Evolutionary conservation across 2,888 invertebrate species (phyloP).

Genomic region (Urechis unicinctus): DNA sequence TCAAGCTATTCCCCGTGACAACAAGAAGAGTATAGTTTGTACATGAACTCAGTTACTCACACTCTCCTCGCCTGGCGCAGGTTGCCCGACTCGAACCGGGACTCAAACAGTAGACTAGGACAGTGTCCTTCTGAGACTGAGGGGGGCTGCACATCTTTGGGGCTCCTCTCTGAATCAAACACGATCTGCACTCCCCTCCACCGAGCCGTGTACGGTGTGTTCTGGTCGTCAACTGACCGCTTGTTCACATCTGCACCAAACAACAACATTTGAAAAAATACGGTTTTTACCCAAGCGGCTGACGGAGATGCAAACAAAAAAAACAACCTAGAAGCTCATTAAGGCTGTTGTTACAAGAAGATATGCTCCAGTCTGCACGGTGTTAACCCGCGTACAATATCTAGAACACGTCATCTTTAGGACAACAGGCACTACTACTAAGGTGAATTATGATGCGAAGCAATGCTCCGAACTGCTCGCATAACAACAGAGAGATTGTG

Average conservation of each 20-base stretch:
- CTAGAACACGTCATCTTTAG: too few relatives aligned
- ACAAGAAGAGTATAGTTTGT: not conserved
- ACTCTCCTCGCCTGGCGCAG: constrained; percentile 38
- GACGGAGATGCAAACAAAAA: too few relatives aligned
- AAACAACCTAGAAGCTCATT: too few relatives aligned
- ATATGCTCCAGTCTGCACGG: too few relatives aligned
- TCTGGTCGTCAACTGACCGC: constrained; percentile 36
- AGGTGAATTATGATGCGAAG: too few relatives aligned
- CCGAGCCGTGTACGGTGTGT: constrained; percentile 30
- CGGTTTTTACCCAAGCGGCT: too few relatives aligned
- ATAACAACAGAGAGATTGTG: too few relatives aligned
- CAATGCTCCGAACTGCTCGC: too few relatives aligned
- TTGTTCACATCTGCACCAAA: constrained; percentile 9
- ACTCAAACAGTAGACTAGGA: constrained; percentile 46
- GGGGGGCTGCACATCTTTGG: constrained; percentile 33
- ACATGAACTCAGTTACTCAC: constrained; percentile 1
- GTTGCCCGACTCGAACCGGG: constrained; percentile 49
- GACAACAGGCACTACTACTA: too few relatives aligned
- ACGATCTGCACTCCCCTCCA: constrained; percentile 44
- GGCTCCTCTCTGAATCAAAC: constrained; percentile 43
- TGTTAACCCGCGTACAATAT: too few relatives aligned
- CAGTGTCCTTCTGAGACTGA: constrained; percentile 36
- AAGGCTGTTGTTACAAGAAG: too few relatives aligned
- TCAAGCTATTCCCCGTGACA: not conserved
- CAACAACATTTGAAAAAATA: too few relatives aligned